These are phyloP conservation scores for Dicrurus megarhynchus DNA, from an alignment of 2,113 vertebrate species.

Conservation along the genomic window DNA sequence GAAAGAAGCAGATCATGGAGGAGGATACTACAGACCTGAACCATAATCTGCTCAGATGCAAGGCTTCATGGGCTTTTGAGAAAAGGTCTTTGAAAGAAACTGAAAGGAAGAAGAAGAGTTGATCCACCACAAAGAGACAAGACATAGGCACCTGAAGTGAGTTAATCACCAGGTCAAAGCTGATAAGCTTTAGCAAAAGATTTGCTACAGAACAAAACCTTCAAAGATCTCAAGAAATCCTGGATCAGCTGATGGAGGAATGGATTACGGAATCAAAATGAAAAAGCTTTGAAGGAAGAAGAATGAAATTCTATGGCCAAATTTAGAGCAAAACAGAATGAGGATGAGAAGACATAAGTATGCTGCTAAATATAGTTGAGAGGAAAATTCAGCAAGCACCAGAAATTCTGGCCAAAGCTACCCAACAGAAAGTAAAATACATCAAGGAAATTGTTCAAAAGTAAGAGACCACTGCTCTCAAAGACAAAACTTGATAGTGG, in stretches of 20 bases:
- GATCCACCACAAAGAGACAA: not conserved
- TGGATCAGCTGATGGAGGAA: not conserved
- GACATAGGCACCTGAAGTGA: not conserved
- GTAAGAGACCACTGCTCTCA: not conserved
- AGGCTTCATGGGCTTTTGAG: not conserved
- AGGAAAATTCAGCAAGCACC: slow-evolving; percentile 9
- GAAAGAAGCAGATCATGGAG: not conserved
- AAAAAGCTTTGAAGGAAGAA: not conserved
- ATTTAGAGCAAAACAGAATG: not conserved
- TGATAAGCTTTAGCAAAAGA: not conserved
- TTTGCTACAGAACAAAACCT: not conserved
- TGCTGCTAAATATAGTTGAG: not conserved
- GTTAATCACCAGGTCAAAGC: not conserved
- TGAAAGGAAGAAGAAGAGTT: not conserved
- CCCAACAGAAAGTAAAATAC: not conserved
- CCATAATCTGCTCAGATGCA: not conserved
- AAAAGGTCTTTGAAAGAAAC: slow-evolving; percentile 1
- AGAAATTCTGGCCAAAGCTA: slow-evolving; percentile 8
- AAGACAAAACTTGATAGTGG: not conserved
- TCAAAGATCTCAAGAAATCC: slow-evolving; percentile 29
- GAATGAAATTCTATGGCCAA: not conserved
- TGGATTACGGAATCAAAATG: not conserved
- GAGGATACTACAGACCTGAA: not conserved
- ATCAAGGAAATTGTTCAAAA: not conserved
- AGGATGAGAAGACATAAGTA: not conserved